Base-by-base conservation (phyloP, 37 sponge, comb jelly and placozoan genomes). In the Petrosia ficiformis region DNA sequence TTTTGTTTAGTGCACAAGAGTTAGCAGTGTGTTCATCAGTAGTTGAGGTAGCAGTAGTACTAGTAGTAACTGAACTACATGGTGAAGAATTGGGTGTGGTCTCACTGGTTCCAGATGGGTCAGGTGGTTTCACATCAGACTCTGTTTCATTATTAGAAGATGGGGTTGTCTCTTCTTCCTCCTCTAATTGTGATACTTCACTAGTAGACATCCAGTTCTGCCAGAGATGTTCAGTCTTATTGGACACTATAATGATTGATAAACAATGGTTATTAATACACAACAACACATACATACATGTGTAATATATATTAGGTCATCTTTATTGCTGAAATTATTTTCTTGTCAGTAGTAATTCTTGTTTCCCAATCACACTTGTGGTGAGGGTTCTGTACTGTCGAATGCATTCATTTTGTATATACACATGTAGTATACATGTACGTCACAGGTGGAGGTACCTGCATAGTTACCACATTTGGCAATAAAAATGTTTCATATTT, bases 121-220 rank as follows among this genome's bases (percentile, higher is more conserved):
- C 70, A 26, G 38, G 70, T 68, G 34, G 34, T 68, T 39, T 36
- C 38, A 39, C 39, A 68, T 26, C 35, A 30, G 2, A 68, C 26
- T 68, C 40, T 19, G 24, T 36, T 22, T 34, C 24, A 72, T 26
- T 68, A 26, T 36, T 34, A 26, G 24, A 5, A 61, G 63, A 6
- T 5, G 63, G n/a, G 25, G 63, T 11, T 26, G 63, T n/a, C 28
- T 61, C 5, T 26, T 6, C 26, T n/a, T 61, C 63, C 28, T 61
- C 63, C 28, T 61, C 63, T 61, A 61, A 5, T n/a, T n/a, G 26
- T 6, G 6, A 28, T 44, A 30, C 73, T 28, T 42, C 10, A 3
- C 52, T 77, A 0, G 77, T 76, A 11, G 79, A 72, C 78, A 77
- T 73, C 85, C 85, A 84, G 65, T 84, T 84, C 42, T 84, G 78